Evolutionary conservation across 2,113 vertebrate species (phyloP).

Genomic region (Toxotes jaculatrix): DNA sequence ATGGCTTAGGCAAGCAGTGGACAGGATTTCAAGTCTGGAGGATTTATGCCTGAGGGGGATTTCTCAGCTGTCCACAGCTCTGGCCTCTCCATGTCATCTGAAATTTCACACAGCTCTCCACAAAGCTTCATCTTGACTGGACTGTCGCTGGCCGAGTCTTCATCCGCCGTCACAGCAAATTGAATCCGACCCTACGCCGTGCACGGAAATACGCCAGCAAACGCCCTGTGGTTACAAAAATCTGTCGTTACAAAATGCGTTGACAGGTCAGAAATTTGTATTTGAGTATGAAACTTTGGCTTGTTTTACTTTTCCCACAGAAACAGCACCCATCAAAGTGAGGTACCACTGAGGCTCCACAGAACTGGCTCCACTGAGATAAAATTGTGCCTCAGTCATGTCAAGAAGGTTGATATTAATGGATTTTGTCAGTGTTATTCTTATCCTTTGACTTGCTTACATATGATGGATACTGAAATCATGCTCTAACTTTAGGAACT

Average conservation of each 20-base stretch:
- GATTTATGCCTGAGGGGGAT: conserved; percentile 76
- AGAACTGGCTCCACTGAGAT: background rate
- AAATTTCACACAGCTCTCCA: conserved; percentile 72
- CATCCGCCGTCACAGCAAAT: conserved; percentile 56
- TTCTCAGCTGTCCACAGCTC: conserved; percentile 66
- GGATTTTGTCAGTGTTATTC: background rate
- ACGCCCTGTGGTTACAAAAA: conserved; percentile 19
- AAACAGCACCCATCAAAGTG: background rate
- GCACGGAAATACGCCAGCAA: conserved; percentile 24
- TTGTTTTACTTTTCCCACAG: conserved; percentile 28
- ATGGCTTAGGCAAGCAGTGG: conserved; percentile 61
- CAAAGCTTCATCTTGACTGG: conserved; percentile 60
- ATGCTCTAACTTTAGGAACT: background rate
- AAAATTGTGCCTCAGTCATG: background rate
- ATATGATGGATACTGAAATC: background rate
- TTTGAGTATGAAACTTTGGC: conserved; percentile 14
- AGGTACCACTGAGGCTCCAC: background rate
- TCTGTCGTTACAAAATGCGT: conserved; percentile 3
- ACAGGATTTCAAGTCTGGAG: conserved; percentile 68
- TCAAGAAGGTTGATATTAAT: background rate
- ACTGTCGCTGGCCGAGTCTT: conserved; percentile 52
- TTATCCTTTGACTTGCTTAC: background rate
- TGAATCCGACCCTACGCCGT: conserved; percentile 34
- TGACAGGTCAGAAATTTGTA: conserved; percentile 49
- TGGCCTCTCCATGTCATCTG: conserved; percentile 69